Base-by-base conservation (phyloP, 2,797 vertebrate genomes). In the Paedocypris micromegethes region DNA sequence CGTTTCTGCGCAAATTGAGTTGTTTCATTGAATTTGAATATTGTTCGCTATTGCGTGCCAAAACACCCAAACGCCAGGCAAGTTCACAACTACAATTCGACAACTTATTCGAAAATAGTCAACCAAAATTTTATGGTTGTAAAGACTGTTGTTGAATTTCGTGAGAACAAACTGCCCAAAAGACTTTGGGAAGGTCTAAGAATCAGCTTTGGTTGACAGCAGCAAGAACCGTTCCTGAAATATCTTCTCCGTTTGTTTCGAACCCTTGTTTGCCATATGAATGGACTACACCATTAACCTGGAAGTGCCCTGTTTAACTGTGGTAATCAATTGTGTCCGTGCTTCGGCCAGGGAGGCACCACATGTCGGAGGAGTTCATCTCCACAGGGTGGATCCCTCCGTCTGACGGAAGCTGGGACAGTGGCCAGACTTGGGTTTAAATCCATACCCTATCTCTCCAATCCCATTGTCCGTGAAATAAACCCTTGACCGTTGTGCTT, bases 321-420 rank as follows among this genome's bases (percentile, higher is more conserved):
- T 82, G 78, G 82, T 81, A 80, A 83, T 84, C 74, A 73, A 74
- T 77, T 77, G 70, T 75, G 72, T 71, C 52, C 59, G 66, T 68
- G 54, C 66, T 70, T 62, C 77, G 70, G 76, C 79, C 77, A 74
- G 81, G 83, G 83, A 87, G 84, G 82, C 72, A 77, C 54, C 76
- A 84, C 83, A 77, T 84, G 83, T 82, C 82, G 83, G 72, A 75
- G 77, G 79, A 73, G 71, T 76, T 86, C 83, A 83, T 80, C 82
- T 88, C 79, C 64, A 43, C 76, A 79, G 83, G 86, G 81, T 82
- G 85, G 81, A 84, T 80, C 80, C 76, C 61, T 51, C 37, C 66
- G 62, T 73, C 64, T 80, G 83, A 84, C 76, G 72, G 82, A 78
- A 66, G 75, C 81, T 83, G 78, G 85, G 85, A 83, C 75, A 72